phyloP scores from a whole-genome alignment of 2,888 invertebrate genomes.

The Cetonia aurata region DNA sequence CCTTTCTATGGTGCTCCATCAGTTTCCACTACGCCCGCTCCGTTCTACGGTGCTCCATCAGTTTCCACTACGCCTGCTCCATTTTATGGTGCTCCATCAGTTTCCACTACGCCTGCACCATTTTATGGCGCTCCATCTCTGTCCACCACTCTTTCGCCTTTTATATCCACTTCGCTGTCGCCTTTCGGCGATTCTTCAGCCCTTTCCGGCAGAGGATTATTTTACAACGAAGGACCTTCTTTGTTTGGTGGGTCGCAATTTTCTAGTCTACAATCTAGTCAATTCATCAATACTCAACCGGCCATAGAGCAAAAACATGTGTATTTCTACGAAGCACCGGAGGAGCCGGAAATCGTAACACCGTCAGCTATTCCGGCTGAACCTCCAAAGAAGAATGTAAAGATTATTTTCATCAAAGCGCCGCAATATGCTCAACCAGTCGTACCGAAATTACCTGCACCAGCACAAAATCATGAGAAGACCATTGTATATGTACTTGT shows the following conservation, averaged over 20 bases:
- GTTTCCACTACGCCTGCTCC: constrained; percentile 18
- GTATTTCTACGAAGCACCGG: constrained; percentile 62
- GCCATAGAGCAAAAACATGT: constrained; percentile 58
- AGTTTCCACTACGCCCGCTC: not conserved
- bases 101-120: constrained; percentile 11
- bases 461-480: constrained; percentile 59
- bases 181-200: constrained; percentile 17
- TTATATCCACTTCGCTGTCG: constrained; percentile 6
- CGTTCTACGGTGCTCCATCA: constrained; percentile 5
- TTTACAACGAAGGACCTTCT: constrained; percentile 28
- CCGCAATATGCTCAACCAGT: constrained; percentile 56
- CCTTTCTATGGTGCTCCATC: not conserved
- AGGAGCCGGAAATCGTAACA: constrained; percentile 56
- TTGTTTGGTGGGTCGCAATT: constrained; percentile 21
- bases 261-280: constrained; percentile 40
- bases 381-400: constrained; percentile 64
- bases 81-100: constrained; percentile 14
- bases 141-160: constrained; percentile 13
- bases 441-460: constrained; percentile 54
- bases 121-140: constrained; percentile 11
- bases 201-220: constrained; percentile 24
- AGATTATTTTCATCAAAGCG: constrained; percentile 68
- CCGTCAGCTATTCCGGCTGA: constrained; percentile 55
- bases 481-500: constrained; percentile 64
- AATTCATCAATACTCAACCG: constrained; percentile 16